Base-by-base conservation (phyloP, 2,888 invertebrate species). In the Hipparchia semele region DNA sequence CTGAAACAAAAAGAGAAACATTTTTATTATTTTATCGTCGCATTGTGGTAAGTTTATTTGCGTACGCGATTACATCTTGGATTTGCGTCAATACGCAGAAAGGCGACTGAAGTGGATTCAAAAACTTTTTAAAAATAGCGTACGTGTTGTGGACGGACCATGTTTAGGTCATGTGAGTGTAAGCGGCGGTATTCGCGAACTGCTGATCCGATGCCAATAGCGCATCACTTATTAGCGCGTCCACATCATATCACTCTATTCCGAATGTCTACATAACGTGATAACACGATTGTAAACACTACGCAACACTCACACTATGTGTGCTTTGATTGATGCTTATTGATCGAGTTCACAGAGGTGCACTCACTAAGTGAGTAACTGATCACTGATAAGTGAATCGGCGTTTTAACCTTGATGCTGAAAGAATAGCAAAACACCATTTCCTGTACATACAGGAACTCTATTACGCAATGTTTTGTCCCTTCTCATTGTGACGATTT, bases 91-190 rank as follows among this genome's bases (percentile, higher is more conserved):
- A 87, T 84, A 83, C 81, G 82, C 23, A 82, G 83, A 86, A 80
- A 82, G 86, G 81, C 86, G 85, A 88, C 86, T 88, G 87, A 87
- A 89, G 87, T 86, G 87, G 87, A 84, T 86, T 87, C 88, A 90
- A 90, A 88, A 91, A 86, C 81, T 76, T 83, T 86, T 77, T 88
- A 88, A 88, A 90, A 91, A 92, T 93, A 92, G 89, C 83, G 79
- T 79, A 80, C 79, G 51, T n/a, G 61, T 12, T 53, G 61, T 60
- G 53, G 51, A 82, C 83, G 84, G 84, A 82, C 85, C 87, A 83
- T 86, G 87, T 87, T 88, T 84, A 85, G 85, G 86, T 91, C 90
- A 91, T 91, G 92, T 90, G 92, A 87, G 87, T 80, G 84, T 83
- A 81, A 83, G 81, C 82, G 82, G 83, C 73, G 82, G 84, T 83